phyloP scores from a whole-genome alignment of 1,140 invertebrate genomes.

The Mycetomoellerius zeteki region DNA sequence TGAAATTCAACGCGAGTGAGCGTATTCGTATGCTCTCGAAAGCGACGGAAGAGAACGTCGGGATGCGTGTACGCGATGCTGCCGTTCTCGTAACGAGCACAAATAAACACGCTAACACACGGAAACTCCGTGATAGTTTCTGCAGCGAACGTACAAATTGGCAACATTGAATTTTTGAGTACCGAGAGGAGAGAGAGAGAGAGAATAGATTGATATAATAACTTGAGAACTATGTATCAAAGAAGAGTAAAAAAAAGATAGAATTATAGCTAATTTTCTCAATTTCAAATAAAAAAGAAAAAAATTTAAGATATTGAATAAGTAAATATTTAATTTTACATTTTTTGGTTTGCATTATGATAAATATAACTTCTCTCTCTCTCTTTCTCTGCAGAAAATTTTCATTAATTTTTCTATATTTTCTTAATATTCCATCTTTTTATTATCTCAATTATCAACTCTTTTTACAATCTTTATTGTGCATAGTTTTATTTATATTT shows the following conservation, averaged over 20 bases:
- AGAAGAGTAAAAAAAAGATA: background rate
- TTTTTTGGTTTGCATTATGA: background rate
- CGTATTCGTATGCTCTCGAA: slow-evolving; percentile 30
- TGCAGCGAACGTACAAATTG: background rate
- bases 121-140: slow-evolving; percentile 30
- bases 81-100: slow-evolving; percentile 7
- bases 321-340: slow-evolving; percentile 6
- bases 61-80: slow-evolving; percentile 12
- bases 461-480: slow-evolving; percentile 17
- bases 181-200: background rate
- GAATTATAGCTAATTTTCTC: background rate
- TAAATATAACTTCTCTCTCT: background rate
- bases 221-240: background rate
- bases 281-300: background rate
- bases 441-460: background rate
- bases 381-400: background rate
- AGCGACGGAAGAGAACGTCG: slow-evolving; percentile 7
- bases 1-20: slow-evolving; percentile 46
- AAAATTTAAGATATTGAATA: background rate
- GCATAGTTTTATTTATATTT: background rate
- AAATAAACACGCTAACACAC: slow-evolving; percentile 33
- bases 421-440: background rate
- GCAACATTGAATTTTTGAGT: background rate
- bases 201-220: background rate
- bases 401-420: background rate